phyloP scores from a whole-genome alignment of 2,888 invertebrate species.

The Orchesella flavescens region DNA sequence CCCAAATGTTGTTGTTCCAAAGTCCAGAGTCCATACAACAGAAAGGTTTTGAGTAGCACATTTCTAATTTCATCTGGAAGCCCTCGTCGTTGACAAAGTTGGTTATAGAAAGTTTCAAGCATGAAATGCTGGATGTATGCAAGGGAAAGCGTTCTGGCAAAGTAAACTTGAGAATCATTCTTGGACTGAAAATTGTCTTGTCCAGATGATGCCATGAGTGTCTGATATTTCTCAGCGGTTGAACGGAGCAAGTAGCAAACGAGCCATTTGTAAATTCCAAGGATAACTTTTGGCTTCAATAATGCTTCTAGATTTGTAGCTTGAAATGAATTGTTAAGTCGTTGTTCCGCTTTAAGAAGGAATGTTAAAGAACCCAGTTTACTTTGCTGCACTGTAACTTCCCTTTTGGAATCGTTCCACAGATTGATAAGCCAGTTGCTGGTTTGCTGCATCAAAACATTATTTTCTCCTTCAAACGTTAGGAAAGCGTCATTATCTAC shows the following conservation, averaged over 20 bases:
- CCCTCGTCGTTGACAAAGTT: constrained; percentile 84
- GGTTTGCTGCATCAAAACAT: constrained; percentile 89
- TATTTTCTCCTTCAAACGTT: constrained; percentile 94
- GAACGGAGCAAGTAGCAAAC: constrained; percentile 83
- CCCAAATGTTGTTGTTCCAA: constrained; percentile 85
- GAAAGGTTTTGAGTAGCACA: constrained; percentile 79
- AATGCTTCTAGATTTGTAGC: neutral
- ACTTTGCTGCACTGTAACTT: constrained; percentile 74
- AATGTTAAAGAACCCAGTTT: constrained; percentile 82
- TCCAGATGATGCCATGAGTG: constrained; percentile 75
- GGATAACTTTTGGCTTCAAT: constrained; percentile 75
- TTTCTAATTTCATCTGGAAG: constrained; percentile 76
- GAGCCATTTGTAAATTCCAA: constrained; percentile 86
- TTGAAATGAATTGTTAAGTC: constrained; percentile 38
- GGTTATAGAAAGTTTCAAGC: constrained; percentile 43
- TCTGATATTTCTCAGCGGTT: constrained; percentile 80
- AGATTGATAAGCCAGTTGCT: constrained; percentile 83
- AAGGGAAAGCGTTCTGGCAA: constrained; percentile 84
- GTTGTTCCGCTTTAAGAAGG: constrained; percentile 75
- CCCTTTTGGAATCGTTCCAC: constrained; percentile 65
- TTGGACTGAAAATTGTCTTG: constrained; percentile 82
- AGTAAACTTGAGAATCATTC: constrained; percentile 89
- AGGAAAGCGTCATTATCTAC: constrained; percentile 91
- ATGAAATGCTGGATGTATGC: constrained; percentile 82
- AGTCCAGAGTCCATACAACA: constrained; percentile 80